These are phyloP conservation scores for Dendrocopos noguchii DNA, from an alignment of 2,113 vertebrate genomes.

Conservation along the genomic window DNA sequence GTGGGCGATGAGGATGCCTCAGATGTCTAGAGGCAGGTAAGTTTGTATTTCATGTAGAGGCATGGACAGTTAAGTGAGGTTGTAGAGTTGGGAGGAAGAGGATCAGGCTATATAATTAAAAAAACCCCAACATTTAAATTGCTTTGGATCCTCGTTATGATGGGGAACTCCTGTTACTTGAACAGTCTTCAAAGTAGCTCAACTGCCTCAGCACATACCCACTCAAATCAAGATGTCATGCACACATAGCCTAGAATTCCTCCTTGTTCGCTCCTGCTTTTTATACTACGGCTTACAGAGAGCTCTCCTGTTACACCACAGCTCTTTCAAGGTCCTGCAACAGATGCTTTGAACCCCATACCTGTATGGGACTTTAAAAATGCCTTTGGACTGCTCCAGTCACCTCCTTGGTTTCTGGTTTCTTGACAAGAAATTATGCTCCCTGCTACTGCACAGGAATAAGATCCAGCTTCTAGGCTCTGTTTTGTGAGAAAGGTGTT, in stretches of 20 bases:
- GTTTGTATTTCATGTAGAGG: not conserved
- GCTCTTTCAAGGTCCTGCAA: not conserved
- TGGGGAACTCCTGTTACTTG: not conserved
- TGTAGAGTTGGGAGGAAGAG: not conserved
- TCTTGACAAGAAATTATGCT: not conserved
- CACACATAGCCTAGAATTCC: not conserved
- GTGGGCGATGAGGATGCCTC: not conserved
- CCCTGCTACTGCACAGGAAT: not conserved
- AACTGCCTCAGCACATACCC: not conserved
- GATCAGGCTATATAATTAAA: not conserved
- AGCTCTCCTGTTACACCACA: not conserved
- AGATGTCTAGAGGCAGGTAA: not conserved
- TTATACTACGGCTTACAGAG: not conserved
- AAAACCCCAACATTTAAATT: not conserved
- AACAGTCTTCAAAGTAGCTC: not conserved
- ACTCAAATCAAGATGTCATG: not conserved
- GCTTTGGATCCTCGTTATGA: not conserved
- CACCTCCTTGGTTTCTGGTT: not conserved
- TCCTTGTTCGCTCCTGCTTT: not conserved
- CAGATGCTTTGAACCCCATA: not conserved
- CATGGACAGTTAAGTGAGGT: rapidly evolving
- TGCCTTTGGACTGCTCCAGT: not conserved
- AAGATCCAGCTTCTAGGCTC: not conserved
- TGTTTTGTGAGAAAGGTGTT: not conserved
- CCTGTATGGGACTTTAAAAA: not conserved